Conservation (phyloP, 2,113 vertebrate species). For the Brachyhypopomus gauderio region DNA sequence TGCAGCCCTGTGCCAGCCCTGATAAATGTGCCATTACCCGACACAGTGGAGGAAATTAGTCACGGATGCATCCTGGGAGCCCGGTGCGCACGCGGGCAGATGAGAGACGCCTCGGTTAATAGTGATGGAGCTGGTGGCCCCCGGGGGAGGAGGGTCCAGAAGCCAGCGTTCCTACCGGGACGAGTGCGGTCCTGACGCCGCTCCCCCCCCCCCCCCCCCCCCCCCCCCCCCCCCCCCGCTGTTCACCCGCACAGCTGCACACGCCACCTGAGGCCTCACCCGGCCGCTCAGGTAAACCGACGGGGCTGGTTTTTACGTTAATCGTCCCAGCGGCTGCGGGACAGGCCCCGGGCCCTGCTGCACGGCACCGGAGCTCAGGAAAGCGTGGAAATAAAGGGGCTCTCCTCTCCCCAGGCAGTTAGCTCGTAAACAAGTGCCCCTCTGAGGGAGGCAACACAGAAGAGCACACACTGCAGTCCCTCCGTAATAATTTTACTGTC, state of each 20-base stretch:
- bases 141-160: neutral
- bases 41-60: constrained; percentile 64
- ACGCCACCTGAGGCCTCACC: too few relatives aligned
- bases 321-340: too few relatives aligned
- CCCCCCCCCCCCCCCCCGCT: too few relatives aligned
- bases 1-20: constrained; percentile 28
- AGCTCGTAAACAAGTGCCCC: constrained; percentile 14
- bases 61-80: constrained; percentile 51
- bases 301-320: too few relatives aligned
- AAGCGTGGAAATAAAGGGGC: too few relatives aligned
- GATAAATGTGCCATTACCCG: constrained; percentile 64
- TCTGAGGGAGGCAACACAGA: neutral
- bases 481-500: neutral
- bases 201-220: too few relatives aligned
- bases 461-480: neutral
- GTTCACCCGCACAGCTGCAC: too few relatives aligned
- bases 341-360: too few relatives aligned
- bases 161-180: neutral
- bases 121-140: constrained; percentile 33
- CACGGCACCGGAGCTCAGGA: too few relatives aligned
- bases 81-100: constrained; percentile 14
- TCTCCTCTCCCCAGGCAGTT: too few relatives aligned
- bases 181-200: constrained; percentile 41
- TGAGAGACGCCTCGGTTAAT: constrained; percentile 37
- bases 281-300: too few relatives aligned